These are phyloP conservation scores for Rhagonycha lutea DNA, from an alignment of 2,888 invertebrate genomes.

Conservation along the genomic window DNA sequence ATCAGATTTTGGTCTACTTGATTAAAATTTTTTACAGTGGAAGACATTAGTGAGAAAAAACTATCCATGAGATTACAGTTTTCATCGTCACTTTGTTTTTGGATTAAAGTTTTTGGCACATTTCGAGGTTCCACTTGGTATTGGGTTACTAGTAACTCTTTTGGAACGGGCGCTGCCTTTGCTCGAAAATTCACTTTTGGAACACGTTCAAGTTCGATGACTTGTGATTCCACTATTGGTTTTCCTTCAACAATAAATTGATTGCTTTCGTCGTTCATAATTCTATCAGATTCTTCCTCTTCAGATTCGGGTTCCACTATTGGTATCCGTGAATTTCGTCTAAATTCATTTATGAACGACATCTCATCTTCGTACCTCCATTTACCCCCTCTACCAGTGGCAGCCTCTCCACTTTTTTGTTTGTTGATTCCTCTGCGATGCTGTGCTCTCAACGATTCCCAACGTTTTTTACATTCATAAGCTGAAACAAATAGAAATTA, in stretches of 20 bases:
- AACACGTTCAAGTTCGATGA: neutral
- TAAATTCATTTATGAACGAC: neutral
- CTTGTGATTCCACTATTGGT: neutral
- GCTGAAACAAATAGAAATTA: neutral
- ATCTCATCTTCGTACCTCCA: neutral
- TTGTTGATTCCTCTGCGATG: neutral
- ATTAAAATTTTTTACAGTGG: neutral
- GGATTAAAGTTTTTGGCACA: neutral
- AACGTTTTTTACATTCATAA: neutral
- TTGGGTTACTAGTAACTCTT: neutral
- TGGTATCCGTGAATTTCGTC: neutral
- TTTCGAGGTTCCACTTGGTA: neutral
- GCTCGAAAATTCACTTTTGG: neutral
- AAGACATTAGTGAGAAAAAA: neutral
- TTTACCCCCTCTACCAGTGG: neutral
- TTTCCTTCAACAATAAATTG: neutral
- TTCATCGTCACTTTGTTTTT: neutral
- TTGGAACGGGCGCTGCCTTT: neutral
- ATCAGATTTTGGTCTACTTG: neutral
- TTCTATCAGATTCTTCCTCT: neutral
- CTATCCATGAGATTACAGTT: neutral
- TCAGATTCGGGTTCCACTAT: neutral
- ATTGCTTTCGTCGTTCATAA: neutral
- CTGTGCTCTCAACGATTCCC: neutral
- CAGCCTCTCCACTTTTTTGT: neutral